These are phyloP conservation scores for Stegophylla sp. DNA, from an alignment of 2,888 invertebrate species.

Conservation along the genomic window DNA sequence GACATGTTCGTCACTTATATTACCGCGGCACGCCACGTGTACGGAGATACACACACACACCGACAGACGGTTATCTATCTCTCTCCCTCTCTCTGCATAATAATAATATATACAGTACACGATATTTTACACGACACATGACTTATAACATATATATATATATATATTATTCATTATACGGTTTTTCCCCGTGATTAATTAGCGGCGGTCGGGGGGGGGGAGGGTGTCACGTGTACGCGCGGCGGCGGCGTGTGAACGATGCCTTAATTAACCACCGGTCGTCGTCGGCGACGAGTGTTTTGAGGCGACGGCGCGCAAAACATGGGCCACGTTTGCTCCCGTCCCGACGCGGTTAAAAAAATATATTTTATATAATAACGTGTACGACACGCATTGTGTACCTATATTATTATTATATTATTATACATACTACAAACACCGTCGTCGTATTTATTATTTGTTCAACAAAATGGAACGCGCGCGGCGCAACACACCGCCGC, in stretches of 20 bases:
- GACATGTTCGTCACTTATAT: constrained; percentile 23
- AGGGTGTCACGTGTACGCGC: constrained; percentile 1
- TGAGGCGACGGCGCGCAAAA: constrained; percentile 9
- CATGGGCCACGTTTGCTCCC: constrained; percentile 14
- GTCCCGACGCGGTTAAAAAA: constrained; percentile 10
- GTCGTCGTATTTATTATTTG: constrained; percentile 45
- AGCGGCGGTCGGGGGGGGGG: constrained; percentile 7
- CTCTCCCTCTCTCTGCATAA: not conserved
- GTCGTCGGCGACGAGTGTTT: not conserved
- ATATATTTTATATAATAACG: not conserved
- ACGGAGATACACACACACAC: no score
- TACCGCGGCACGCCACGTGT: not conserved
- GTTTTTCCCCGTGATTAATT: constrained; percentile 46
- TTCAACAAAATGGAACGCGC: constrained; percentile 45
- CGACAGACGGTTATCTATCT: not conserved
- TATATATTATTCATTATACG: constrained; percentile 11
- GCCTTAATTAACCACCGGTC: constrained; percentile 52
- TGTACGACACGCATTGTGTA: constrained; percentile 33
- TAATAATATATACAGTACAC: not conserved
- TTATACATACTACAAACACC: no score
- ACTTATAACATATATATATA: not conserved
- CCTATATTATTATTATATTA: not conserved
- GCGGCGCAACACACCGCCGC: constrained; percentile 2
- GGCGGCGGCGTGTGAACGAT: constrained; percentile 46
- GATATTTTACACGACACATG: not conserved